These are phyloP conservation scores for Magallana ariakensis DNA, from an alignment of 1,140 invertebrate genomes.

Conservation along the genomic window DNA sequence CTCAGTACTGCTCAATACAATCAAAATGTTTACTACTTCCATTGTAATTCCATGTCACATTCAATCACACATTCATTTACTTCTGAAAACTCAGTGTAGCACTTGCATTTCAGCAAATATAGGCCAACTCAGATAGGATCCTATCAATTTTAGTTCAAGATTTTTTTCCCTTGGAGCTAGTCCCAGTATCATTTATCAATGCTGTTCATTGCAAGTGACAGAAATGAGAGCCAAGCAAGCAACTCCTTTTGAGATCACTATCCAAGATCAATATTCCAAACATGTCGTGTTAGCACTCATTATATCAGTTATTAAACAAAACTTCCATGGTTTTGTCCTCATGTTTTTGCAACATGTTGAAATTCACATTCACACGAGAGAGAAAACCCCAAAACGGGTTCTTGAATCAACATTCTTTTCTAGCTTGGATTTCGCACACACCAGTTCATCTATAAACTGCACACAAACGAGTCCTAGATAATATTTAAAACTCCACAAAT, in stretches of 20 bases:
- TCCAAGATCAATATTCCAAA: not conserved
- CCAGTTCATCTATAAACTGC: not conserved
- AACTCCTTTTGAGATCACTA: not conserved
- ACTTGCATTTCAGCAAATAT: not conserved
- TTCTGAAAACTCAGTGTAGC: not conserved
- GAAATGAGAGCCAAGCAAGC: not conserved
- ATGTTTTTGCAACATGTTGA: not conserved
- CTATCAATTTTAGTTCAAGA: not conserved
- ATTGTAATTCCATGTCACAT: not conserved
- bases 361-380: not conserved
- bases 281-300: not conserved
- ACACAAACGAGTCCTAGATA: not conserved
- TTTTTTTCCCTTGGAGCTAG: no score
- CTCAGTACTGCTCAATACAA: not conserved
- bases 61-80: not conserved
- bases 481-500: slow-evolving; percentile 31
- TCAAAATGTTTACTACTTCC: not conserved
- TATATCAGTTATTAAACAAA: not conserved
- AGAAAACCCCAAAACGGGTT: not conserved
- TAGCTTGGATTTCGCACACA: slow-evolving; percentile 13
- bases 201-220: not conserved
- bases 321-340: not conserved
- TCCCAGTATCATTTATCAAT: no score
- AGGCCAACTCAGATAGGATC: not conserved
- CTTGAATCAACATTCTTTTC: slow-evolving; percentile 27